Conservation (phyloP, 2,888 invertebrate species). For the Scelioninae gen. 2 region DNA sequence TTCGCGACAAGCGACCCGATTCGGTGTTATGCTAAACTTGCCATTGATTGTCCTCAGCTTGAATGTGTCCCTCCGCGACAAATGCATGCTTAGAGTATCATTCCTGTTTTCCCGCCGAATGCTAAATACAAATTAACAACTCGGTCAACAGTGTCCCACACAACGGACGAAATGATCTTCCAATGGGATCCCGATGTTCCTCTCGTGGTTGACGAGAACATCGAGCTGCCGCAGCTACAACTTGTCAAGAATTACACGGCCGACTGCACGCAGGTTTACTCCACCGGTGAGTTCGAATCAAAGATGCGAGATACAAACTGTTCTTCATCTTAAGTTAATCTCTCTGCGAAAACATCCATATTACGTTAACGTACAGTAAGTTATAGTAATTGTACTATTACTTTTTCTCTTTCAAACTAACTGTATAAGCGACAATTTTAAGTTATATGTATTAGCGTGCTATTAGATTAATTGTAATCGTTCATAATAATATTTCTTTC, state of each 20-base stretch:
- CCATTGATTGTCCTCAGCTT: conserved; percentile 22
- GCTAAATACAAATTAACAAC: conserved; percentile 62
- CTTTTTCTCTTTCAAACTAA: too few relatives aligned
- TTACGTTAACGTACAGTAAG: too few relatives aligned
- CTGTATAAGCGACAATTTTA: too few relatives aligned
- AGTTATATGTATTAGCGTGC: too few relatives aligned
- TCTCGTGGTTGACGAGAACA: conserved; percentile 91
- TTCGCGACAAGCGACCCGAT: conserved; percentile 47
- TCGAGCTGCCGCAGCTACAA: conserved; percentile 92
- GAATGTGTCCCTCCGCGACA: conserved; percentile 10
- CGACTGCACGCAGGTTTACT: conserved; percentile 94
- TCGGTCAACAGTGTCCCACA: conserved; percentile 88
- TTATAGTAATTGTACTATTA: too few relatives aligned
- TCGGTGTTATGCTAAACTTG: conserved; percentile 36
- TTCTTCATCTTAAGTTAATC: too few relatives aligned
- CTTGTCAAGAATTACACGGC: conserved; percentile 92
- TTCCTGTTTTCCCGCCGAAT: conserved; percentile 3
- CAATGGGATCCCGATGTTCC: conserved; percentile 95
- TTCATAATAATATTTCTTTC: too few relatives aligned
- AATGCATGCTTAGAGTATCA: conserved; percentile 25
- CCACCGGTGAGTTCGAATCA: conserved; percentile 80
- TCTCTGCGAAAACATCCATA: too few relatives aligned
- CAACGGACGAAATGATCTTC: conserved; percentile 94
- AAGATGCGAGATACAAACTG: background rate
- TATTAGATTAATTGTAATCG: too few relatives aligned